A percentile compares a stretch with the other conserved stretches of the same genome.
Conservation (phyloP, 2,888 invertebrate species). For the Dolomedes plantarius region DNA sequence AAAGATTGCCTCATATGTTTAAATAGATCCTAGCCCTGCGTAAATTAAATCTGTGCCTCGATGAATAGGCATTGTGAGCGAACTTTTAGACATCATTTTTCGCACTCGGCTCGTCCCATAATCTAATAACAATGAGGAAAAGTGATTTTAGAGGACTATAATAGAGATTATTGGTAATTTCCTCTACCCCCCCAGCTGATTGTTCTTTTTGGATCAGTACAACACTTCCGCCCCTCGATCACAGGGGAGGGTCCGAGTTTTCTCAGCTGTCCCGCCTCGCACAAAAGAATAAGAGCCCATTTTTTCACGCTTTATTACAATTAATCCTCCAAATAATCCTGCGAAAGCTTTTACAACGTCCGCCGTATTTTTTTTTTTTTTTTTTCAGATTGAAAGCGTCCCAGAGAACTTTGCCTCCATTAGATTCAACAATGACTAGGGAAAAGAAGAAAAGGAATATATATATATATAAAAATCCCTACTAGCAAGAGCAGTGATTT, state of each 20-base stretch:
- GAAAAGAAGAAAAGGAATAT: background rate
- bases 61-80: too few relatives aligned
- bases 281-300: constrained; percentile 13
- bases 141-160: constrained; percentile 4
- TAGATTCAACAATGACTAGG: background rate
- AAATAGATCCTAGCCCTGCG: too few relatives aligned
- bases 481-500: background rate
- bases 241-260: constrained; percentile 13
- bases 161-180: constrained; percentile 6
- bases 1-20: too few relatives aligned
- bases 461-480: background rate
- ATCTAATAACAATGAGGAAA: background rate
- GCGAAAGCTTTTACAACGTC: constrained; percentile 51
- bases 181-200: background rate
- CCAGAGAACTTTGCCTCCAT: background rate
- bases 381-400: constrained; percentile 1
- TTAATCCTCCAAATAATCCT: constrained; percentile 66
- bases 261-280: constrained; percentile 32
- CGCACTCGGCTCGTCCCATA: background rate
- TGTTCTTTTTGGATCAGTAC: background rate
- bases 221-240: background rate
- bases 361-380: too few relatives aligned
- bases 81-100: background rate
- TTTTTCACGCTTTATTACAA: constrained; percentile 69
- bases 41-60: too few relatives aligned